These are phyloP conservation scores for Sussaba pulchella DNA, from an alignment of 2,888 invertebrate species.

Conservation along the genomic window DNA sequence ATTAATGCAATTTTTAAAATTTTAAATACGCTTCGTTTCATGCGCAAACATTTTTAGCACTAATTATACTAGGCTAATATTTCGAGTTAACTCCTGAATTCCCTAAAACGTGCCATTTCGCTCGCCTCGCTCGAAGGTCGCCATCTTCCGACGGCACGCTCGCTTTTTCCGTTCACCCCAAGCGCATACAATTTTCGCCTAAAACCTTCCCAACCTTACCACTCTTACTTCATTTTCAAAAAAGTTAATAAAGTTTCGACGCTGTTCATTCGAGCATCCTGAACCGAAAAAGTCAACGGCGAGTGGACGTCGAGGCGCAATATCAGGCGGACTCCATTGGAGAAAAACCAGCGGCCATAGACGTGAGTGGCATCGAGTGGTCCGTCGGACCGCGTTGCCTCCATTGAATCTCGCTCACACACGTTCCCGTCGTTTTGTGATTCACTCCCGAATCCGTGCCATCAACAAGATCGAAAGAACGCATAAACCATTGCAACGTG, in stretches of 20 bases:
- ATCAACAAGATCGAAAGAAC: slow-evolving; percentile 26
- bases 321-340: slow-evolving; percentile 18
- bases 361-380: slow-evolving; percentile 61
- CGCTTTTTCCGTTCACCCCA: slow-evolving; percentile 8
- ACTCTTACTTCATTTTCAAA: too few relatives aligned
- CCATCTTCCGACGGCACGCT: slow-evolving; percentile 41
- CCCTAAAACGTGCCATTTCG: background rate
- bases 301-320: slow-evolving; percentile 14
- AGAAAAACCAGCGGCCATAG: background rate
- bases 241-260: background rate
- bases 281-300: slow-evolving; percentile 21
- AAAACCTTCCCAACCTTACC: too few relatives aligned
- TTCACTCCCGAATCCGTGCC: slow-evolving; percentile 2
- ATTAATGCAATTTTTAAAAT: too few relatives aligned
- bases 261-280: background rate
- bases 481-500: slow-evolving; percentile 45
- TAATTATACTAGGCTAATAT: too few relatives aligned
- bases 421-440: slow-evolving; percentile 45
- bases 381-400: slow-evolving; percentile 57
- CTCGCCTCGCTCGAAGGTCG: background rate
- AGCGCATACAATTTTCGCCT: background rate
- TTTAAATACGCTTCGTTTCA: too few relatives aligned
- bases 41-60: too few relatives aligned
- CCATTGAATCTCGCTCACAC: slow-evolving; percentile 19
- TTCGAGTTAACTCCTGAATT: background rate